Evolutionary conservation across 1,140 invertebrate genomes (phyloP).

Genomic region (Tetramorium alpestre): DNA sequence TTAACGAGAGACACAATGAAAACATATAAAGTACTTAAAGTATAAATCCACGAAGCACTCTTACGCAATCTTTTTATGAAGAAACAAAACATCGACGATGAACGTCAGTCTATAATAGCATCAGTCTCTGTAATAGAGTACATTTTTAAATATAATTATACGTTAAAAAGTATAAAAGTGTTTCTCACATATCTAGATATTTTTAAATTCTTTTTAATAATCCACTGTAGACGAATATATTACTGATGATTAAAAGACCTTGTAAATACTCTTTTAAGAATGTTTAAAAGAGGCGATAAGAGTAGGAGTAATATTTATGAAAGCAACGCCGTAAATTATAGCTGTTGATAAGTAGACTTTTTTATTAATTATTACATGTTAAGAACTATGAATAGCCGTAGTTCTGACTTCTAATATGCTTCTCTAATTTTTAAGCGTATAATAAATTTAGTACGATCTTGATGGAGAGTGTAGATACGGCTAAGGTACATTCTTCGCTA

Average conservation of each 20-base stretch:
- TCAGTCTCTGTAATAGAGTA: too few relatives aligned
- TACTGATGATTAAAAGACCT: not conserved
- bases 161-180: not conserved
- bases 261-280: not conserved
- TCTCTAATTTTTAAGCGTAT: conserved; percentile 14
- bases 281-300: not conserved
- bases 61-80: not conserved
- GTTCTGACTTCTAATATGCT: not conserved
- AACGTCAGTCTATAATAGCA: not conserved
- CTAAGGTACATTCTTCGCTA: not conserved
- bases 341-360: not conserved
- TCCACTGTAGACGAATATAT: not conserved
- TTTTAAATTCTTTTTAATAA: not conserved
- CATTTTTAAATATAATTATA: not conserved
- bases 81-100: not conserved
- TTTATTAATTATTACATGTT: not conserved
- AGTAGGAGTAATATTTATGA: not conserved
- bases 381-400: not conserved
- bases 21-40: not conserved
- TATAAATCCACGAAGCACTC: not conserved
- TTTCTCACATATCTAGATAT: not conserved
- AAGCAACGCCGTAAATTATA: not conserved
- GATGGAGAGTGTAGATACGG: conserved; percentile 10
- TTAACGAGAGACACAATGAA: not conserved
- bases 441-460: conserved; percentile 37